phyloP scores from a whole-genome alignment of 2,113 vertebrate species.

The Pteruthius melanotis region DNA sequence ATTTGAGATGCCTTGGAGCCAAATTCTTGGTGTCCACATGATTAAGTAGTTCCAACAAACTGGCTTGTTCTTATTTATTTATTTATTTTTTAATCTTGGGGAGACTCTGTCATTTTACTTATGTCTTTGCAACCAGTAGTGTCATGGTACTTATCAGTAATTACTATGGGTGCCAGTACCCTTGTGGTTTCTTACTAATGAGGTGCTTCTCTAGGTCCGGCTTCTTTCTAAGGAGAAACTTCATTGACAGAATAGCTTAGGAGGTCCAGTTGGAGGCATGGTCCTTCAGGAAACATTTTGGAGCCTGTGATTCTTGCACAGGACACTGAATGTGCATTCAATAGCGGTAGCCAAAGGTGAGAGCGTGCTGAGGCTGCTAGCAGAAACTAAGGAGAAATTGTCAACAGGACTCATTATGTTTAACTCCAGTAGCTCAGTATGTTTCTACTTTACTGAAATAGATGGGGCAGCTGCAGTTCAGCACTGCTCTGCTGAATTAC shows the following conservation, averaged over 20 bases:
- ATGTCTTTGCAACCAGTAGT: neutral
- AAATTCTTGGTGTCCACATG: neutral
- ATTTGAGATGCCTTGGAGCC: neutral
- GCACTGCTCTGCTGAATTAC: neutral
- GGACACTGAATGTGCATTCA: accelerated
- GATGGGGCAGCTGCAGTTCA: neutral
- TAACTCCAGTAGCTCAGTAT: neutral
- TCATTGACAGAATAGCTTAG: neutral
- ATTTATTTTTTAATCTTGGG: neutral
- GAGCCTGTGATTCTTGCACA: neutral
- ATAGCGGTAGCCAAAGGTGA: neutral
- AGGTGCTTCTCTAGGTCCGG: neutral
- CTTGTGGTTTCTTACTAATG: neutral
- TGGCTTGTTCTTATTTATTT: neutral
- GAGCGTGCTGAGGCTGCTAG: neutral
- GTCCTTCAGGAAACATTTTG: neutral
- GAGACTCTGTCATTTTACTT: neutral
- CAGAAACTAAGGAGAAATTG: accelerated
- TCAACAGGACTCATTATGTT: neutral
- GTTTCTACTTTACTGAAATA: neutral
- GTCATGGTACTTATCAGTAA: neutral
- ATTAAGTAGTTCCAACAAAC: neutral
- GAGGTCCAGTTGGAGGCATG: neutral
- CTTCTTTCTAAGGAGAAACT: neutral
- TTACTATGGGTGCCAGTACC: neutral